Conservation (phyloP, 2,888 invertebrate species). For the Acanthoscelides obtectus region DNA sequence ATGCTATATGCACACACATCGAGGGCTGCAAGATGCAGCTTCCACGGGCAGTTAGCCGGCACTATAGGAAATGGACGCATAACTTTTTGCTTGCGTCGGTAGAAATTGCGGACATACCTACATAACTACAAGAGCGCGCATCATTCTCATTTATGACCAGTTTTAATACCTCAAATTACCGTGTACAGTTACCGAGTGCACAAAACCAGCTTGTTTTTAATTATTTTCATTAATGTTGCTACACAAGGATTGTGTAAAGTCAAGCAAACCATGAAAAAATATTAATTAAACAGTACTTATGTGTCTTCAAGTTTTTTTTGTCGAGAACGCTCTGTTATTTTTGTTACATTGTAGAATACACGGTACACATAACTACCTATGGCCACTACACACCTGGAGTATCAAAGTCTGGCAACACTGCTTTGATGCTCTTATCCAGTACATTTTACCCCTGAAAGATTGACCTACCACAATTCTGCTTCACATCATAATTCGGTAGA, state of each 20-base stretch:
- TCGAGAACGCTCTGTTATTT: too few relatives aligned
- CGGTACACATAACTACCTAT: too few relatives aligned
- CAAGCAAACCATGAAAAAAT: not conserved
- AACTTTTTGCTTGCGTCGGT: not conserved
- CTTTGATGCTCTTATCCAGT: too few relatives aligned
- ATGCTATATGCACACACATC: not conserved
- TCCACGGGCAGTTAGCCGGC: not conserved
- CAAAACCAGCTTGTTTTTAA: not conserved
- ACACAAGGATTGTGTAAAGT: not conserved
- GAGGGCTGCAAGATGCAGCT: not conserved
- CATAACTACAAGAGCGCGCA: not conserved
- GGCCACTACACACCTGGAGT: too few relatives aligned
- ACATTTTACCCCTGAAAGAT: too few relatives aligned
- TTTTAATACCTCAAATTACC: not conserved
- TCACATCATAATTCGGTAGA: too few relatives aligned
- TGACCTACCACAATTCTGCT: too few relatives aligned
- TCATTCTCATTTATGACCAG: not conserved
- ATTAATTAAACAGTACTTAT: not conserved
- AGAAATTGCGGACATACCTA: not conserved
- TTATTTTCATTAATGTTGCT: not conserved
- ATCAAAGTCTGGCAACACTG: too few relatives aligned
- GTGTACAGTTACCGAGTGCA: not conserved
- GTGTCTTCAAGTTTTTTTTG: not conserved
- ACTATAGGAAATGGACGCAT: not conserved
- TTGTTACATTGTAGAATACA: too few relatives aligned